Percentiles rank a stretch among this genome's conserved stretches.
phyloP scores from a whole-genome alignment of 2,797 vertebrate genomes.

The Mareca penelope region DNA sequence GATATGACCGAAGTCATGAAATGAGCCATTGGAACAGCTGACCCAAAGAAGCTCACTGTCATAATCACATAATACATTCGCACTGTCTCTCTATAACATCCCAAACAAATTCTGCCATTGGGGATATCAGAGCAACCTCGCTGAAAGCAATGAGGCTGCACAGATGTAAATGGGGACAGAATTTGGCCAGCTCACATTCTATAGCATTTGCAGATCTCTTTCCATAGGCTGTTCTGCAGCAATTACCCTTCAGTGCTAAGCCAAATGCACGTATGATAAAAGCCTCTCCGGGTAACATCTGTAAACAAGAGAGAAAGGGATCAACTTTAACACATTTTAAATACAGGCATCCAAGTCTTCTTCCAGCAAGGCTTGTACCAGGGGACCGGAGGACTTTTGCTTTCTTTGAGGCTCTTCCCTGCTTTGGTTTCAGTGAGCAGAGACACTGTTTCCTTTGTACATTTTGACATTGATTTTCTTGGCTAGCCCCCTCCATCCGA shows the following conservation, averaged over 20 bases:
- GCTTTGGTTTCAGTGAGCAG: not conserved
- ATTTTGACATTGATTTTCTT: not conserved
- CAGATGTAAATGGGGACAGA: not conserved
- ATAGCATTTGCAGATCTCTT: slow-evolving; percentile 6
- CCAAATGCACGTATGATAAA: slow-evolving; percentile 49
- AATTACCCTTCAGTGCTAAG: slow-evolving; percentile 44
- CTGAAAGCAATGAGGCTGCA: not conserved
- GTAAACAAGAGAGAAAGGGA: slow-evolving; percentile 19
- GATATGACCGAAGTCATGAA: not conserved
- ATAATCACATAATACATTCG: not conserved
- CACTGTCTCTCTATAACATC: not conserved
- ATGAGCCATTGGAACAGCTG: not conserved
- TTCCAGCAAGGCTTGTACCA: not conserved
- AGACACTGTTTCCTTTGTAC: not conserved
- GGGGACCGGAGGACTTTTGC: not conserved
- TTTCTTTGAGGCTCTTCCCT: not conserved
- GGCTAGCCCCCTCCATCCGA: not conserved
- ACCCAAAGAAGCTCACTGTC: not conserved
- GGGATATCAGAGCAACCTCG: not conserved
- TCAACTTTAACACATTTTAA: slow-evolving; percentile 20
- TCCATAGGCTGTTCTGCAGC: slow-evolving; percentile 43
- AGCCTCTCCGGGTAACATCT: slow-evolving; percentile 1
- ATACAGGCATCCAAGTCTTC: not conserved
- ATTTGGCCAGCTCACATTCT: slow-evolving; percentile 7
- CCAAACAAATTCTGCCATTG: not conserved